Conservation (phyloP, 1,140 invertebrate genomes). For the Drosophila ambigua region DNA sequence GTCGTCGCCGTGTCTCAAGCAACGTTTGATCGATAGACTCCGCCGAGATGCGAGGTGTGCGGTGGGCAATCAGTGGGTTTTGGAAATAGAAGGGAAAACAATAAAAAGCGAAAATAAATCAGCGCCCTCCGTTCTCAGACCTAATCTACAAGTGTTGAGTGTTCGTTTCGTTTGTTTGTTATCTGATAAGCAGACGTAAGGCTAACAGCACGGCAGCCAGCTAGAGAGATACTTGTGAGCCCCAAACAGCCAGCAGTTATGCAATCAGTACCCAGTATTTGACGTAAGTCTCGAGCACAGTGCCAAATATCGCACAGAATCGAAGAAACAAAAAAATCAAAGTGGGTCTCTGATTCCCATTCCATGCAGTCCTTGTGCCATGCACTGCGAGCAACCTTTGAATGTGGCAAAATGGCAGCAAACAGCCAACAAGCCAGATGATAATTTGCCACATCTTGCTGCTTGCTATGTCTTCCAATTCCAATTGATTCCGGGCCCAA, state of each 20-base stretch:
- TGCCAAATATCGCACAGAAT: constrained; percentile 60
- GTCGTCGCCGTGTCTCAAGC: too few species aligned
- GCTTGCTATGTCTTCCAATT: constrained; percentile 9
- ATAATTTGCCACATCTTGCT: constrained; percentile 43
- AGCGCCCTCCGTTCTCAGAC: constrained; percentile 5
- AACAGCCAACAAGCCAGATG: constrained; percentile 44
- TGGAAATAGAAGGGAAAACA: constrained; percentile 6
- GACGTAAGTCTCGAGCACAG: constrained; percentile 38
- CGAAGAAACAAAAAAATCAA: constrained; percentile 13
- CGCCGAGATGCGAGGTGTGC: too few species aligned
- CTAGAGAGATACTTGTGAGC: constrained; percentile 39
- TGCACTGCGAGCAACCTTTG: constrained; percentile 26
- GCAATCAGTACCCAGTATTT: constrained; percentile 38
- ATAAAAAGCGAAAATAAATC: constrained; percentile 46
- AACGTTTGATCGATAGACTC: constrained; percentile 28
- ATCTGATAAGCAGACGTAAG: constrained; percentile 60
- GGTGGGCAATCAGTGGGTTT: too few species aligned
- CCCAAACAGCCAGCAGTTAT: constrained; percentile 41
- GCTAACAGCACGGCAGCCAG: constrained; percentile 34
- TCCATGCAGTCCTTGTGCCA: constrained; percentile 34
- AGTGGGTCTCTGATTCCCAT: too few species aligned
- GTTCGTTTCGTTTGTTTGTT: constrained; percentile 22
- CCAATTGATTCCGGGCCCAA: constrained; percentile 13
- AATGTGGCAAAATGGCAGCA: constrained; percentile 50
- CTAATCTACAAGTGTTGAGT: constrained; percentile 62